Percentiles rank a stretch among this genome's conserved stretches.
Evolutionary conservation across 2,113 vertebrate genomes (phyloP).

Genomic region (Dinomys branickii): DNA sequence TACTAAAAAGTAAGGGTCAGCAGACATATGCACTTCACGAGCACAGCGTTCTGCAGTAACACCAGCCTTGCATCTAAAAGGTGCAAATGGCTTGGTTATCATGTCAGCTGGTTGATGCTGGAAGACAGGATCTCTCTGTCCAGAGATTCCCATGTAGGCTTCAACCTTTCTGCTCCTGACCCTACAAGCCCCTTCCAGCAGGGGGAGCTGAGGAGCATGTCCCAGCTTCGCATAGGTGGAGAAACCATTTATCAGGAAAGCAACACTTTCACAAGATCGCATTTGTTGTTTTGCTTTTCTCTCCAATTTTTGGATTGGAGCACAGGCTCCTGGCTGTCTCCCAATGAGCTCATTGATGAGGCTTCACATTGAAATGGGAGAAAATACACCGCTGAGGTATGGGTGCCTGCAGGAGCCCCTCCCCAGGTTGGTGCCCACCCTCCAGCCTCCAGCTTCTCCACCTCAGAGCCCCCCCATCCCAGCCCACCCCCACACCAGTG

Average conservation of each 20-base stretch:
- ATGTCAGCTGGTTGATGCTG: slow-evolving; percentile 59
- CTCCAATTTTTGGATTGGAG: background rate
- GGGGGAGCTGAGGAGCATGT: background rate
- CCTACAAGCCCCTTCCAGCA: background rate
- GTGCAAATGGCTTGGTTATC: slow-evolving; percentile 48
- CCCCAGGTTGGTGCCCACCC: fast-evolving
- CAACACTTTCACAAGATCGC: background rate
- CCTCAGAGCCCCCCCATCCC: fast-evolving
- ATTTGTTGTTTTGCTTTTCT: background rate
- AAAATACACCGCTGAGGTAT: fast-evolving
- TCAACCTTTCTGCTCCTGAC: background rate
- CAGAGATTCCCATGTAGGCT: slow-evolving; percentile 28
- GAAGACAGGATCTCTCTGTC: slow-evolving; percentile 32
- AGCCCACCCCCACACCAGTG: too few relatives aligned
- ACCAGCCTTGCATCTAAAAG: slow-evolving; percentile 74
- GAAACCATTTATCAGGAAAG: background rate
- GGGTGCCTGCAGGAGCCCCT: background rate
- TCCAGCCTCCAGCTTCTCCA: background rate
- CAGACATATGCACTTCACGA: slow-evolving; percentile 59
- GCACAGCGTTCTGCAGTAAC: slow-evolving; percentile 29
- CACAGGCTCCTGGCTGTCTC: fast-evolving
- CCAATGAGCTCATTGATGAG: fast-evolving
- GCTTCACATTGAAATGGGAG: background rate
- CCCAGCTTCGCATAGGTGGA: background rate
- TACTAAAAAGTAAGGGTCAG: slow-evolving; percentile 66